Evolutionary conservation across 2,113 vertebrate species (phyloP).

Genomic region (Labrus mixtus): DNA sequence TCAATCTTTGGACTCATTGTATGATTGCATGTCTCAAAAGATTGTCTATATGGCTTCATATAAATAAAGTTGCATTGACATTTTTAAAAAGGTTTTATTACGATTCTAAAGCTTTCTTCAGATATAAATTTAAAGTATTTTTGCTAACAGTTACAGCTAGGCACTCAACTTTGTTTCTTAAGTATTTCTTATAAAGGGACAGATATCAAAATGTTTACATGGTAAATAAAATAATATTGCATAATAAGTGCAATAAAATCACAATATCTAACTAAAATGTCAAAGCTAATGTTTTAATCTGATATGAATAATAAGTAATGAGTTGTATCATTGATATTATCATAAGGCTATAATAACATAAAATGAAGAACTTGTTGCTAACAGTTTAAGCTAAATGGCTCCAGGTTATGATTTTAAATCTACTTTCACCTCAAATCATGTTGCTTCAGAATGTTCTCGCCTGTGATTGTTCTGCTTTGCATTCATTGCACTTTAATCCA

Average conservation of each 20-base stretch:
- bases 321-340: not conserved
- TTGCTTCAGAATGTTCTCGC: not conserved
- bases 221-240: conserved; percentile 77
- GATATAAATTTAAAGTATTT: conserved; percentile 8
- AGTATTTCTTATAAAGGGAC: not conserved
- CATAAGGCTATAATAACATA: not conserved
- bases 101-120: conserved; percentile 18
- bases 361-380: conserved; percentile 2
- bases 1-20: conserved; percentile 63
- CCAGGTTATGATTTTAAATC: not conserved
- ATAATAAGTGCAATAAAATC: conserved; percentile 62
- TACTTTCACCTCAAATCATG: conserved; percentile 1
- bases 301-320: conserved; percentile 6
- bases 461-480: conserved; percentile 12
- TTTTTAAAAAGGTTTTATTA: conserved; percentile 57
- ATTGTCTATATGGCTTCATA: conserved; percentile 75
- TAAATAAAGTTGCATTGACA: conserved; percentile 40
- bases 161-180: conserved; percentile 44
- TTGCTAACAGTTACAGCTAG: conserved; percentile 52
- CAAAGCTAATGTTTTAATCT: conserved; percentile 9
- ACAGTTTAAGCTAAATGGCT: conserved; percentile 30
- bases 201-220: conserved; percentile 73
- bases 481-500: conserved; percentile 68
- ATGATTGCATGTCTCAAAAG: conserved; percentile 52
- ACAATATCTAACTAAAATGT: conserved; percentile 2